Percentiles rank a stretch among this genome's conserved stretches.
Evolutionary conservation across 1,140 invertebrate species (phyloP).

Genomic region (Drosophila kohkoa): DNA sequence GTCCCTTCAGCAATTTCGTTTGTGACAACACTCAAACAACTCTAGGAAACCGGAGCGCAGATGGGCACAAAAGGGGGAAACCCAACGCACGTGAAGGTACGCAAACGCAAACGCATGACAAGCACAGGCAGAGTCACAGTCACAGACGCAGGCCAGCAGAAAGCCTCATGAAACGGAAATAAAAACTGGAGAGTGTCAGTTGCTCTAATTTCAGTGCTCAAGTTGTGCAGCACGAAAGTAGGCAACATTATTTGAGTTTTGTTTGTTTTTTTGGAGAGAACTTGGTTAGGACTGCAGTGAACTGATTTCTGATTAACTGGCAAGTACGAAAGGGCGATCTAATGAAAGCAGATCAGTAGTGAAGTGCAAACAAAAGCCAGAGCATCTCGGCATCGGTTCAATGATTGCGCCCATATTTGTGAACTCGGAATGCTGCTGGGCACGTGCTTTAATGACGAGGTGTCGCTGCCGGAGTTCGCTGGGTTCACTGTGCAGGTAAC

Average conservation of each 20-base stretch:
- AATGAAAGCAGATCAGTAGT: background rate
- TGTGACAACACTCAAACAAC: constrained; percentile 47
- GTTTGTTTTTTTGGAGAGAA: background rate
- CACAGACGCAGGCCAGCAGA: constrained; percentile 37
- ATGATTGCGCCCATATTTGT: background rate
- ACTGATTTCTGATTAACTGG: background rate
- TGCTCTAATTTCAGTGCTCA: constrained; percentile 8
- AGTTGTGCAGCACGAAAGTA: constrained; percentile 11
- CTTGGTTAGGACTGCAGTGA: background rate
- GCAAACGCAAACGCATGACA: constrained; percentile 68
- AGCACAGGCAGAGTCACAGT: constrained; percentile 23
- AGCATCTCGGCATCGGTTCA: background rate
- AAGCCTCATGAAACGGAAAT: constrained; percentile 55
- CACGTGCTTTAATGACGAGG: constrained; percentile 59
- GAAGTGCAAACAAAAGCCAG: background rate
- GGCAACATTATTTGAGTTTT: constrained; percentile 22
- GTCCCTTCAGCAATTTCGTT: constrained; percentile 39
- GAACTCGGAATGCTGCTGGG: background rate
- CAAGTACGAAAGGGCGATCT: background rate
- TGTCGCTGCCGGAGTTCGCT: constrained; percentile 21
- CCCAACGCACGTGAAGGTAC: constrained; percentile 31
- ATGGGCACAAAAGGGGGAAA: background rate
- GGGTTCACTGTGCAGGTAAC: constrained; percentile 64
- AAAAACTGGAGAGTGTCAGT: constrained; percentile 57
- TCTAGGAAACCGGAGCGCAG: background rate